Percentiles rank a stretch among this genome's conserved stretches.
phyloP scores from a whole-genome alignment of 2,888 invertebrate species.

The Aquatica leii region DNA sequence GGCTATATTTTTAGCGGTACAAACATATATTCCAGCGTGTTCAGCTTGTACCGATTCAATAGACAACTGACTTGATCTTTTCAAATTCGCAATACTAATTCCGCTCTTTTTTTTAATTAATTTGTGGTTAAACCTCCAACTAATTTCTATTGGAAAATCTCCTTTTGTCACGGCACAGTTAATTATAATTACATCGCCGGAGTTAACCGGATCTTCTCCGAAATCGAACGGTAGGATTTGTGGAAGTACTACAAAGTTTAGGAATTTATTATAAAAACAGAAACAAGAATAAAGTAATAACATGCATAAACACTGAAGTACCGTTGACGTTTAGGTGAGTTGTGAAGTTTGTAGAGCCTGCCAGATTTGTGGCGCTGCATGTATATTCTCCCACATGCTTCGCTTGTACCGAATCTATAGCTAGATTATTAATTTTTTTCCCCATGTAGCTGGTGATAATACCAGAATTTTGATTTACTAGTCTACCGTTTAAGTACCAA shows the following conservation, averaged over 20 bases:
- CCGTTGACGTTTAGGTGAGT: constrained; percentile 78
- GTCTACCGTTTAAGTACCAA: constrained; percentile 75
- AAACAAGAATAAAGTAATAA: too few relatives aligned
- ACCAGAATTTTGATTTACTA: constrained; percentile 49
- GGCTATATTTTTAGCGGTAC: constrained; percentile 66
- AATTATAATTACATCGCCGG: constrained; percentile 71
- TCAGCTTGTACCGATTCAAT: constrained; percentile 61
- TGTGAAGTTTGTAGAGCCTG: constrained; percentile 73
- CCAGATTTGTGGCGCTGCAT: constrained; percentile 78
- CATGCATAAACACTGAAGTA: constrained; percentile 48
- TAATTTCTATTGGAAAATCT: constrained; percentile 75
- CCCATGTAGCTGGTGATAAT: constrained; percentile 57
- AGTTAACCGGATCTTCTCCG: constrained; percentile 72
- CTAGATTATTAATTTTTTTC: constrained; percentile 70
- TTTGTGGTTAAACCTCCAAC: constrained; percentile 74
- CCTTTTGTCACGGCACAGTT: constrained; percentile 75
- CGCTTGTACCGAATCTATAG: constrained; percentile 75
- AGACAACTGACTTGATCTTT: constrained; percentile 65
- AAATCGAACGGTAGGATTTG: constrained; percentile 75
- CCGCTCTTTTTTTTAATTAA: constrained; percentile 54
- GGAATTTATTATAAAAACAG: too few relatives aligned
- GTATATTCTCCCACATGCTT: constrained; percentile 79
- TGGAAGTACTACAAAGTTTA: constrained; percentile 63
- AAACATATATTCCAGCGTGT: constrained; percentile 75
- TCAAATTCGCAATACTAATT: constrained; percentile 51